A percentile compares a stretch with the other conserved stretches of the same genome.
phyloP scores from a whole-genome alignment of 2,797 vertebrate species.

The Phrynocephalus forsythii region DNA sequence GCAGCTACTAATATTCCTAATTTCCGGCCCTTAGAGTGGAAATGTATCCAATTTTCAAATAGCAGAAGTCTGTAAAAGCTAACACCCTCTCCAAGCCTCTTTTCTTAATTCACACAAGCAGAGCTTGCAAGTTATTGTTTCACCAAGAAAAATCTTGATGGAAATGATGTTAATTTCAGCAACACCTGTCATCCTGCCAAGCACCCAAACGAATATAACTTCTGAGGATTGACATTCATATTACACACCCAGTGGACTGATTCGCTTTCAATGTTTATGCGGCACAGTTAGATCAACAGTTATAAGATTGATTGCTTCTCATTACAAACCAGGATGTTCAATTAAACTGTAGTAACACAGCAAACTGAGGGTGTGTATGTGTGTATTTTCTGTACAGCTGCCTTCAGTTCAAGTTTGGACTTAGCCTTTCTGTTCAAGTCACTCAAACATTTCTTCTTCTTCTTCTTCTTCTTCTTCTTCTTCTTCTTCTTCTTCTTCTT shows the following conservation, averaged over 20 bases:
- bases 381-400: not conserved
- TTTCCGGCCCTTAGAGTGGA: not conserved
- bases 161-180: not conserved
- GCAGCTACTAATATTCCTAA: not conserved
- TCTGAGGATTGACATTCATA: not conserved
- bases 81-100: not conserved
- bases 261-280: slow-evolving; percentile 4
- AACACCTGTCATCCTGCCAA: not conserved
- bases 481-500: no score
- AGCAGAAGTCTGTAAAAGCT: not conserved
- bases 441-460: not conserved
- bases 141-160: not conserved
- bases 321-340: slow-evolving; percentile 42
- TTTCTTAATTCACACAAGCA: not conserved
- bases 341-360: slow-evolving; percentile 33
- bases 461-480: not conserved
- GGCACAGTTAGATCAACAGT: slow-evolving; percentile 1
- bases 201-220: not conserved
- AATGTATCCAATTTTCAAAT: not conserved
- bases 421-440: not conserved
- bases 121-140: not conserved
- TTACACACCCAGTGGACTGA: not conserved
- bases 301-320: slow-evolving; percentile 30
- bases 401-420: not conserved
- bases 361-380: slow-evolving; percentile 2